Conservation (phyloP, 1,140 invertebrate species). For the Bilobella aurantiaca region DNA sequence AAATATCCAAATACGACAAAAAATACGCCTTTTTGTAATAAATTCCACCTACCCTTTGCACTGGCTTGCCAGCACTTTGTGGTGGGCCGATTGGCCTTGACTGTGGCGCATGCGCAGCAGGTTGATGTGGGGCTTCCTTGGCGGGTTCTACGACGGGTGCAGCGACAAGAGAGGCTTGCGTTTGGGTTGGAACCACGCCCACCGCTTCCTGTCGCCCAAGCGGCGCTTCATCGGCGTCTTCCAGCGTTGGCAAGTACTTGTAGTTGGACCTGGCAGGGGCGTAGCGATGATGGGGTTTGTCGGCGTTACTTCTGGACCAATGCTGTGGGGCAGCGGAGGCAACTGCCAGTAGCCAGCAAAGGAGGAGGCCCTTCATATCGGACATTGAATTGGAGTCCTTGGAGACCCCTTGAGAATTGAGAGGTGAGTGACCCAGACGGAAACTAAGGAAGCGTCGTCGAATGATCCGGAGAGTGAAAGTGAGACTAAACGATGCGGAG, state of each 20-base stretch:
- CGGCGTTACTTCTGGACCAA: conserved; percentile 24
- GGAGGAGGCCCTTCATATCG: too few species aligned
- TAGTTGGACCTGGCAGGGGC: conserved; percentile 24
- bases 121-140: conserved; percentile 1
- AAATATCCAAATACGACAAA: too few species aligned
- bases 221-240: conserved; percentile 25
- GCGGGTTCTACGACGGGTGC: conserved; percentile 12
- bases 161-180: too few species aligned
- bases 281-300: conserved; percentile 27
- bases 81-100: neutral
- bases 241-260: conserved; percentile 22
- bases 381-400: too few species aligned
- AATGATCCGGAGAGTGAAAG: too few species aligned
- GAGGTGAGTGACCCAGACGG: too few species aligned
- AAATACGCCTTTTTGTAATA: too few species aligned
- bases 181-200: conserved; percentile 23
- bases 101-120: neutral
- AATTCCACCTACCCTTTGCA: conserved; percentile 2
- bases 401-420: too few species aligned
- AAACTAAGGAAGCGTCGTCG: too few species aligned
- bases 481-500: too few species aligned
- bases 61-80: neutral
- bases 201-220: neutral
- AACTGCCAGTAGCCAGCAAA: too few species aligned
- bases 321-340: conserved; percentile 10